Conservation (phyloP, 2,888 invertebrate genomes). For the Tyria jacobaeae region DNA sequence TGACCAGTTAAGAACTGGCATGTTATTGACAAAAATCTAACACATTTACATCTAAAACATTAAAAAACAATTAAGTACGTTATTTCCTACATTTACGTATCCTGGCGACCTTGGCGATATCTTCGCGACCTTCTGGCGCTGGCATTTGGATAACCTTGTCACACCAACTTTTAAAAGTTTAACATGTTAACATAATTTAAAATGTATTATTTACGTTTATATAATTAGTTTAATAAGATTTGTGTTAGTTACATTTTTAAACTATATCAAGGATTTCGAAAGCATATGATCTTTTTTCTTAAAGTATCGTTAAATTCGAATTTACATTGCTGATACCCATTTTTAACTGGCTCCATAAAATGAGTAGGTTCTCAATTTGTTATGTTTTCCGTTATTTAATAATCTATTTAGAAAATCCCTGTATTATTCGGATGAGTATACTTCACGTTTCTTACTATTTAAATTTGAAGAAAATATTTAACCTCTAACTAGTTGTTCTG, state of each 20-base stretch:
- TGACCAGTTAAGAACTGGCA: neutral
- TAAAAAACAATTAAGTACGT: conserved; percentile 30
- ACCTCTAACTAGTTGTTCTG: too few species aligned
- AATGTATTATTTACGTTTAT: conserved; percentile 16
- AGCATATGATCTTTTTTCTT: neutral
- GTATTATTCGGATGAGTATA: too few species aligned
- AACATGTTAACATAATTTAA: conserved; percentile 19
- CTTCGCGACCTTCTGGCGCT: conserved; percentile 96
- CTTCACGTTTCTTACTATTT: too few species aligned
- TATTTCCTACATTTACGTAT: conserved; percentile 88
- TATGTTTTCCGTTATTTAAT: too few species aligned
- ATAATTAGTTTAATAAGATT: conserved; percentile 18
- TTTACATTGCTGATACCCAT: neutral
- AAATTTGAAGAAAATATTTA: too few species aligned
- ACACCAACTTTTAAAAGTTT: conserved; percentile 56
- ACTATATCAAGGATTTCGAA: conserved; percentile 2
- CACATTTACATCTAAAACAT: too few species aligned
- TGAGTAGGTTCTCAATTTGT: neutral
- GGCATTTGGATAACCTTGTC: conserved; percentile 94
- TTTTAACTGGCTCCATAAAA: too few species aligned
- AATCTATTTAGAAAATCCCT: too few species aligned
- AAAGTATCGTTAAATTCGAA: conserved; percentile 5
- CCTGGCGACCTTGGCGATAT: conserved; percentile 94
- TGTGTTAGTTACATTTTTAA: conserved; percentile 3
- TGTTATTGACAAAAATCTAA: neutral